Base-by-base conservation (phyloP, 2,888 invertebrate genomes). In the Scelioninae gen. 2 region DNA sequence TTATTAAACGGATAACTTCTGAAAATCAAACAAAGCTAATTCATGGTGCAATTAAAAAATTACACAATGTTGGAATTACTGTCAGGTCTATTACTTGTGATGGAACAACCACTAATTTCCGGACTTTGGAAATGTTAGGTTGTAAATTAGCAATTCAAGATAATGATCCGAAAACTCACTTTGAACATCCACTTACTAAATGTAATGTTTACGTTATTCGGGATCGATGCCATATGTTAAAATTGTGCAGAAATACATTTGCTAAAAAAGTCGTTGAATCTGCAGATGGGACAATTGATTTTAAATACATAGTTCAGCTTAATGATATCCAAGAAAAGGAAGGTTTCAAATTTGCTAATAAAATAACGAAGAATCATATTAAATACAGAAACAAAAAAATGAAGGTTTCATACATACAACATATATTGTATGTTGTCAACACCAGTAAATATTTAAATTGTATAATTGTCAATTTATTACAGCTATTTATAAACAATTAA, bases 291-390 rank as follows among this genome's bases (percentile, higher is more conserved):
- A n/a, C 4, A 11, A 28, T 22, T 25, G 19, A 19, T 19, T 37
- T 16, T 11, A 13, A 13, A 6, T 53, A 37, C 9, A 25, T 53
- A n/a, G 19, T 9, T 16, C 11, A 53, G 15, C 9, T 60, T 7
- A 41, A 60, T 6, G 35, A 60, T 15, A 35, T 60, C 4, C 58
- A 60, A 33, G 35, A 60, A 7, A 5, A 13, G 6, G 46, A 60
- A 35, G 48, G 48, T 4, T 48, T 61, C 5, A 48, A 48, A 48
- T 16, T 61, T 28, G 60, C 60, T 16, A 61, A 61, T 39, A 16
- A 31, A 16, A 4, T 61, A 18, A 48, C 48, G 1, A 25, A n/a
- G n/a, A 5, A 15, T 15, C 60, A 60, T 25, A 28, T 60, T 2
- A 13, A 10, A 10, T 60, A 19, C 10, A 5, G 18, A 2, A 60